Conservation (phyloP, 2,888 invertebrate genomes). For the Falcaria lacertinaria region DNA sequence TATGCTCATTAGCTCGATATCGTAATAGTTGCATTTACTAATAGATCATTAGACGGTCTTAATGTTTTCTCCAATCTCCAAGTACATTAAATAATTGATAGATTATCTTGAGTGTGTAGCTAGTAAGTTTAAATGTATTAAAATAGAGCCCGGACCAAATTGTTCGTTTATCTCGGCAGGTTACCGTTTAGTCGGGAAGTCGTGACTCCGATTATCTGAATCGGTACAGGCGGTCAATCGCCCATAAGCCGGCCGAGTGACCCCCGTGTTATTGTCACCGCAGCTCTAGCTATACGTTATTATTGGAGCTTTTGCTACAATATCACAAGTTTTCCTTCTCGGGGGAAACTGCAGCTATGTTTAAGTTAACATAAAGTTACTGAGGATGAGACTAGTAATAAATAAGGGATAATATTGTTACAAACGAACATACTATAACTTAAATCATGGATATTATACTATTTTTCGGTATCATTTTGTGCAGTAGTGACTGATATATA, state of each 20-base stretch:
- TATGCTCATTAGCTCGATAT: too few relatives aligned
- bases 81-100: neutral
- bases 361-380: neutral
- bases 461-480: too few relatives aligned
- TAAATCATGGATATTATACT: too few relatives aligned
- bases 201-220: conserved; percentile 49
- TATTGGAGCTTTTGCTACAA: neutral
- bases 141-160: neutral
- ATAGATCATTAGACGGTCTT: too few relatives aligned
- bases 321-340: neutral
- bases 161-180: conserved; percentile 8
- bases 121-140: neutral
- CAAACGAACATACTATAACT: too few relatives aligned
- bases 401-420: too few relatives aligned
- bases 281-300: conserved; percentile 2
- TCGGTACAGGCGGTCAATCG: conserved; percentile 43
- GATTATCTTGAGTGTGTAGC: too few relatives aligned
- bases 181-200: conserved; percentile 26
- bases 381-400: too few relatives aligned
- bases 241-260: conserved; percentile 29
- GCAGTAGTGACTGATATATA: too few relatives aligned
- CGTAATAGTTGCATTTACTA: too few relatives aligned
- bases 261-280: conserved; percentile 32
- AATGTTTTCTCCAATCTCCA: neutral
- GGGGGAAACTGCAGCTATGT: neutral